phyloP scores from a whole-genome alignment of 2,888 invertebrate genomes.

The Perizoma flavofasciatum region DNA sequence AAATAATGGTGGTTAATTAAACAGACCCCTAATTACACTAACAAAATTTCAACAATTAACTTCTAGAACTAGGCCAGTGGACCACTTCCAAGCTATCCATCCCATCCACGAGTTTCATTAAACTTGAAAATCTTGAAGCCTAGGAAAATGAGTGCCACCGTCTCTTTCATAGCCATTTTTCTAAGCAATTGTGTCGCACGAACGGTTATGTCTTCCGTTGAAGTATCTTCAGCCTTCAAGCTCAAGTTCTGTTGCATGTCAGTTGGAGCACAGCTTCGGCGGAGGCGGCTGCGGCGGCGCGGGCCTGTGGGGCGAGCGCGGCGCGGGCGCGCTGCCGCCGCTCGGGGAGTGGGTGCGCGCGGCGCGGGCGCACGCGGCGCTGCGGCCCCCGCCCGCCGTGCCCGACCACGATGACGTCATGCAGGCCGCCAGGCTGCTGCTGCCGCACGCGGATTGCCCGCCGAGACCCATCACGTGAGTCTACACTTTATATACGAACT shows the following conservation, averaged over 20 bases:
- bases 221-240: too few species aligned
- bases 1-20: too few species aligned
- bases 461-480: constrained; percentile 88
- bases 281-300: constrained; percentile 61
- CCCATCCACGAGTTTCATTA: too few species aligned
- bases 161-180: too few species aligned
- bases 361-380: constrained; percentile 91
- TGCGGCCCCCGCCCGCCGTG: constrained; percentile 89
- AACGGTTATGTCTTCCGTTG: too few species aligned
- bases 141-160: too few species aligned
- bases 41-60: too few species aligned
- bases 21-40: too few species aligned
- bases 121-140: too few species aligned
- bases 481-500: background rate
- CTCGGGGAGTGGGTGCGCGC: constrained; percentile 96
- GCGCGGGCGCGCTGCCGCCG: constrained; percentile 94
- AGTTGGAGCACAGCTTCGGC: constrained; percentile 85
- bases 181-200: too few species aligned
- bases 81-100: too few species aligned
- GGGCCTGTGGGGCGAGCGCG: constrained; percentile 92
- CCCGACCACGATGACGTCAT: constrained; percentile 94
- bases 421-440: constrained; percentile 92
- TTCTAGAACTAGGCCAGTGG: too few species aligned
- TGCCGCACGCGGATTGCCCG: constrained; percentile 96
- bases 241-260: constrained; percentile 13